Evolutionary conservation across 2,888 invertebrate species (phyloP).

Genomic region (Pomacea canaliculata): DNA sequence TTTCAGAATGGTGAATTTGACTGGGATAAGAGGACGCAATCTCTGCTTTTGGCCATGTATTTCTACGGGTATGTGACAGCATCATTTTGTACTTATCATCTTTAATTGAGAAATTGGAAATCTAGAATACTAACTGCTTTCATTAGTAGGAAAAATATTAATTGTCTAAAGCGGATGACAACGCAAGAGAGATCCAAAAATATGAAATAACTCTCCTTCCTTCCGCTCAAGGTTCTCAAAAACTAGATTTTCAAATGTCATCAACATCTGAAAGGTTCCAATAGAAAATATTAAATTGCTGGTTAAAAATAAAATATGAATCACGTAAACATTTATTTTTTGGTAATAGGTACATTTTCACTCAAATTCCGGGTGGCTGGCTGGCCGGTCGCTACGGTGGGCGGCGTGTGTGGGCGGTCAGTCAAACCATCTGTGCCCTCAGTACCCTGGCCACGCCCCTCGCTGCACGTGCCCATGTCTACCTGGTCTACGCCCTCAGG

Average conservation of each 20-base stretch:
- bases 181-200: too few relatives aligned
- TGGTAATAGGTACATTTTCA: constrained; percentile 53
- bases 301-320: too few relatives aligned
- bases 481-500: constrained; percentile 28
- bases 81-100: too few relatives aligned
- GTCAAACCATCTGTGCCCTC: constrained; percentile 22
- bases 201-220: too few relatives aligned
- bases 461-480: constrained; percentile 22
- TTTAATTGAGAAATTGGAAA: background rate
- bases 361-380: constrained; percentile 49
- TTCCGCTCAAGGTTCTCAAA: too few relatives aligned
- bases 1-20: constrained; percentile 19
- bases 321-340: too few relatives aligned
- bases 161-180: background rate
- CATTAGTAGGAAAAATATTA: too few relatives aligned
- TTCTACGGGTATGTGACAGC: constrained; percentile 33
- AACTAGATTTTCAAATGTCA: too few relatives aligned
- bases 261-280: too few relatives aligned
- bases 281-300: too few relatives aligned
- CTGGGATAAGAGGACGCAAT: constrained; percentile 32
- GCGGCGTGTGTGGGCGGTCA: constrained; percentile 27
- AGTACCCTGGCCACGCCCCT: constrained; percentile 31
- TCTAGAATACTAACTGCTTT: too few relatives aligned
- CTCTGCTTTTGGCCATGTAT: constrained; percentile 33
- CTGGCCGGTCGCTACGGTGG: constrained; percentile 35